A percentile compares a stretch with the other conserved stretches of the same genome.
Evolutionary conservation across 2,113 vertebrate species (phyloP).

Genomic region (Percopsis transmontana): DNA sequence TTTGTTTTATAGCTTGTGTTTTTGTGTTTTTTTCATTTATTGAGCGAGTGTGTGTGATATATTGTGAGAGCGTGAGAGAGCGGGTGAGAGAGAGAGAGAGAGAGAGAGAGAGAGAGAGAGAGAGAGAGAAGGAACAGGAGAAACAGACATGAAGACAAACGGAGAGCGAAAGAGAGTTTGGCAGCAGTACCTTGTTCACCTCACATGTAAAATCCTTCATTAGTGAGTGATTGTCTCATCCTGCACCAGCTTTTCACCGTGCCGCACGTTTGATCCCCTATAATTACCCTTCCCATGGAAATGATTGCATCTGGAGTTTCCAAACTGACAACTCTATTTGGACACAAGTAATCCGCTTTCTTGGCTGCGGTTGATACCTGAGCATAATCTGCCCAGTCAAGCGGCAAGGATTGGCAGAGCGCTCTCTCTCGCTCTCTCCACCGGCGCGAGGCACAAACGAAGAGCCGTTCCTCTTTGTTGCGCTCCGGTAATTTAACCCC

Average conservation of each 20-base stretch:
- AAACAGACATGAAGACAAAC: no score
- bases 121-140: constrained; percentile 15
- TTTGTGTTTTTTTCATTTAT: background rate
- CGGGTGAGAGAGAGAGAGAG: background rate
- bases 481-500: constrained; percentile 66
- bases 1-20: no score
- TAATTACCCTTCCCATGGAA: constrained; percentile 76
- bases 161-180: constrained; percentile 24
- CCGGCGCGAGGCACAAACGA: constrained; percentile 53
- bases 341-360: constrained; percentile 79
- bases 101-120: background rate
- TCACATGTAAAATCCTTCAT: constrained; percentile 77
- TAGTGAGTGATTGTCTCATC: constrained; percentile 74
- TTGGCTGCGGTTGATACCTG: constrained; percentile 76
- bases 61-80: no score
- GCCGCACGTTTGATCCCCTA: constrained; percentile 67
- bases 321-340: constrained; percentile 82
- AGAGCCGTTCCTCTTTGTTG: constrained; percentile 46
- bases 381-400: constrained; percentile 77
- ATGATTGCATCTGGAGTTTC: constrained; percentile 78
- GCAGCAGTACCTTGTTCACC: constrained; percentile 60
- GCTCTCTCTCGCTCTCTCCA: constrained; percentile 32
- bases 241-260: constrained; percentile 60
- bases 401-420: constrained; percentile 62
- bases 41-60: no score